phyloP scores from a whole-genome alignment of 1,140 invertebrate species.

The Zaprionus ornatus region DNA sequence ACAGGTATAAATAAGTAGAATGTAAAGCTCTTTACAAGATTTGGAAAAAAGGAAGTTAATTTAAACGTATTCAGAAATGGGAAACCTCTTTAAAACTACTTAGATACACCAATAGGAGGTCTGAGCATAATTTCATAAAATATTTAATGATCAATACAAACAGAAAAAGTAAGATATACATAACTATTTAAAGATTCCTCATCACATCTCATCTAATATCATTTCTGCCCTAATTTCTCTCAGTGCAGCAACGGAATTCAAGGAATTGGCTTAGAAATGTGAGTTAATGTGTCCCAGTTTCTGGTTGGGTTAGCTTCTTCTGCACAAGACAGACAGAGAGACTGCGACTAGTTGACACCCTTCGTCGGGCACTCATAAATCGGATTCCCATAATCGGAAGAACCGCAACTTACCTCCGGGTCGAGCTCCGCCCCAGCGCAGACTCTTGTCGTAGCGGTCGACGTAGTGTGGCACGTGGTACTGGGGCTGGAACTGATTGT shows the following conservation, averaged over 20 bases:
- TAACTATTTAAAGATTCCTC: no score
- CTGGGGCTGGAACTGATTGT: conserved; percentile 73
- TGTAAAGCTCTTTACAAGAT: no score
- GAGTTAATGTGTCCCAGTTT: background rate
- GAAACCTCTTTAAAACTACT: no score
- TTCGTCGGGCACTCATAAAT: background rate
- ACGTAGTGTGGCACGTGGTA: conserved; percentile 76
- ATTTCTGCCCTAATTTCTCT: background rate
- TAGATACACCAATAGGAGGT: no score
- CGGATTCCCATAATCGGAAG: background rate
- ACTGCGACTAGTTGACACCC: background rate
- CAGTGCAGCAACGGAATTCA: background rate
- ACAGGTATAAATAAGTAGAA: no score
- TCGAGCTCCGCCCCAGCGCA: conserved; percentile 71
- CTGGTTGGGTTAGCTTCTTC: background rate
- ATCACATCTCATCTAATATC: no score
- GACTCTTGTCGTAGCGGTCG: conserved; percentile 81
- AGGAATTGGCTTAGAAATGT: background rate
- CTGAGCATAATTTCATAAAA: no score
- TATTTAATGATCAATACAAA: no score
- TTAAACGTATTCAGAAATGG: no score
- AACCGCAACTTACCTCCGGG: conserved; percentile 55
- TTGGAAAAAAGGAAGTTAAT: no score
- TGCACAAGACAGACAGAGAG: background rate
- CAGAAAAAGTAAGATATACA: no score